Conservation (phyloP, 53 echinoderm and acorn worm genomes). For the Arbacia lixula region DNA sequence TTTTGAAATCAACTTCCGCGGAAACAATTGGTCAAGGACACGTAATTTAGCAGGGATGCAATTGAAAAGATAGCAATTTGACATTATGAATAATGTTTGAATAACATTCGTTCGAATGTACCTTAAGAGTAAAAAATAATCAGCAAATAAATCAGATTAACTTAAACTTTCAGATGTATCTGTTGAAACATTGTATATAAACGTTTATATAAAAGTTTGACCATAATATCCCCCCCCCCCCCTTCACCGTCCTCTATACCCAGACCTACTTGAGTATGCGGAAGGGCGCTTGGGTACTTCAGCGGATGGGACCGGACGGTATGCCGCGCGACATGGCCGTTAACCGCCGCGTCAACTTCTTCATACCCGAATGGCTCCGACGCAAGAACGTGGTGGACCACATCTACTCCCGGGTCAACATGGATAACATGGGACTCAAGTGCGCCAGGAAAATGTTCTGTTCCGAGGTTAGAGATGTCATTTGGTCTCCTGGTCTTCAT, state of each 20-base stretch:
- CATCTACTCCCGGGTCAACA: constrained; percentile 48
- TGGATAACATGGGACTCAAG: constrained; percentile 75
- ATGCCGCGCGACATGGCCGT: constrained; percentile 77
- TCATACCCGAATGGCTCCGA: constrained; percentile 57
- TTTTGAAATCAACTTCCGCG: too few species aligned
- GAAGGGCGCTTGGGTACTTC: constrained; percentile 81
- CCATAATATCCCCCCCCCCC: background rate
- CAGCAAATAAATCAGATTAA: too few species aligned
- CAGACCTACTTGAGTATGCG: constrained; percentile 86
- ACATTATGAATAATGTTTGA: too few species aligned
- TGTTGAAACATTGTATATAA: too few species aligned
- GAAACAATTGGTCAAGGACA: too few species aligned
- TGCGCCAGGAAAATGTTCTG: constrained; percentile 64
- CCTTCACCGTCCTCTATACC: background rate
- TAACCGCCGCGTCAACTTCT: constrained; percentile 64
- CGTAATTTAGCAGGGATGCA: too few species aligned
- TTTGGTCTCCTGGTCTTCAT: too few species aligned
- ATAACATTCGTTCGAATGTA: too few species aligned
- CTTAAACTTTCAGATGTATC: too few species aligned
- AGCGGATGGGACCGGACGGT: constrained; percentile 69
- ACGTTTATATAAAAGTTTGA: too few species aligned
- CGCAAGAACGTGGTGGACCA: constrained; percentile 50
- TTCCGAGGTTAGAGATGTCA: constrained; percentile 40
- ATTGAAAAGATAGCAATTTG: too few species aligned
- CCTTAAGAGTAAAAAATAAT: too few species aligned